These are phyloP conservation scores for Urocolius indicus DNA, from an alignment of 2,113 vertebrate genomes.

Conservation along the genomic window DNA sequence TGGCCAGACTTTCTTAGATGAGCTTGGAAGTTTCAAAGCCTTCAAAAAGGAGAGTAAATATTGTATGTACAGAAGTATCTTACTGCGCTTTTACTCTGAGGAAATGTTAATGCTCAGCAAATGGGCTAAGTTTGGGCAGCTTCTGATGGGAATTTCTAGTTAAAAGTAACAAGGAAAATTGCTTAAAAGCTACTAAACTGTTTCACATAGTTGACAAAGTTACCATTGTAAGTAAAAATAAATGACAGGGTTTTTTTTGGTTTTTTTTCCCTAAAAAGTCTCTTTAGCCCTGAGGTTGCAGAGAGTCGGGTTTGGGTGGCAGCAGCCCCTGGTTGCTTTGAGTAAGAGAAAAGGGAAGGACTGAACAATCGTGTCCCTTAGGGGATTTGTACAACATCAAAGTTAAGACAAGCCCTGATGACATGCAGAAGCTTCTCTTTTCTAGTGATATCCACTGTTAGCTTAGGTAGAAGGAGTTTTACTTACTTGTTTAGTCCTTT, in stretches of 20 bases:
- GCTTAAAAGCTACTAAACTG: neutral
- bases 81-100: neutral
- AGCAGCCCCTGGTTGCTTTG: neutral
- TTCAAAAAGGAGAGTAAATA: constrained; percentile 89
- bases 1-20: constrained; percentile 88
- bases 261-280: neutral
- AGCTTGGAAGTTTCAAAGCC: constrained; percentile 85
- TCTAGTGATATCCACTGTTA: rapidly evolving
- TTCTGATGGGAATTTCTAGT: neutral
- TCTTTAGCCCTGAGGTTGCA: rapidly evolving
- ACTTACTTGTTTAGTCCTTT: neutral
- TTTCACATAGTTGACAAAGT: neutral
- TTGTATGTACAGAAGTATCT: constrained; percentile 79
- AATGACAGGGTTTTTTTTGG: rapidly evolving
- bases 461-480: neutral
- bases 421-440: neutral
- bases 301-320: neutral
- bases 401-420: rapidly evolving
- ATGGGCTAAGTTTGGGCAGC: rapidly evolving
- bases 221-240: neutral
- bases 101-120: neutral
- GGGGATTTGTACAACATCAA: rapidly evolving
- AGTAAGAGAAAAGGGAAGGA: neutral
- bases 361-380: rapidly evolving
- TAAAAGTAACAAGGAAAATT: neutral